Evolutionary conservation across 2,888 invertebrate species (phyloP), one percentile per base, ranked within the genome.

Genomic region (Pandemis heparana): DNA sequence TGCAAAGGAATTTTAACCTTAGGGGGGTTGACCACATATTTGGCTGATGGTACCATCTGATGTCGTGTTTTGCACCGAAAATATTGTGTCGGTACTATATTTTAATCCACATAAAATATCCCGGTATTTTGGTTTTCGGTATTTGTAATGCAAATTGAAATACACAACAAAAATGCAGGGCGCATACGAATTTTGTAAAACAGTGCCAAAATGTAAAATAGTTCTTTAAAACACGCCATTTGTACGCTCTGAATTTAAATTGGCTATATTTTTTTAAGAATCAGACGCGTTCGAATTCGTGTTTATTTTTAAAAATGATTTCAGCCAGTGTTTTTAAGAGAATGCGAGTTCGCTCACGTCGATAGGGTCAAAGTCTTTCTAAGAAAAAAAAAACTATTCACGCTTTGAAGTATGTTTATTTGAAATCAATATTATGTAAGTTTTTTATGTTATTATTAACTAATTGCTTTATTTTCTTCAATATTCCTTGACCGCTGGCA

Each of bases 401-500:
- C 7, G 14, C 5, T 0, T 48, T 48, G 6, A n/a, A n/a, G 14
- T 6, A 48, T 2, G 9, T 16, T n/a, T 16, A 51, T 16, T 51
- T 18, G 8, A 53, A 53, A 53, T 18, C 51, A 9, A 53, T 23
- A 12, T 56, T 56, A 56, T n/a, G 38, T n/a, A 60, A n/a, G 8
- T 46, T 64, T 0, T n/a, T 64, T 32, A 48, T 8, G 9, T 60
- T n/a, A 8, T 38, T 60, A 18, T 18, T 8, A 60, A 23, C 23
- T 56, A 60, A 38, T 60, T 39, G 39, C 16, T 38, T 16, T 48
- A 48, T 51, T 38, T 46, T 10, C 48, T 56, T 59, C 38, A 53
- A 38, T 32, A 18, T 64, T 63, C 73, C 73, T 73, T 73, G 68
- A 73, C 68, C 73, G 23, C 63, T 73, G 73, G 73, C 73, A 39